Evolutionary conservation across 1,140 invertebrate genomes (phyloP).

Genomic region (Fopius arisanus): DNA sequence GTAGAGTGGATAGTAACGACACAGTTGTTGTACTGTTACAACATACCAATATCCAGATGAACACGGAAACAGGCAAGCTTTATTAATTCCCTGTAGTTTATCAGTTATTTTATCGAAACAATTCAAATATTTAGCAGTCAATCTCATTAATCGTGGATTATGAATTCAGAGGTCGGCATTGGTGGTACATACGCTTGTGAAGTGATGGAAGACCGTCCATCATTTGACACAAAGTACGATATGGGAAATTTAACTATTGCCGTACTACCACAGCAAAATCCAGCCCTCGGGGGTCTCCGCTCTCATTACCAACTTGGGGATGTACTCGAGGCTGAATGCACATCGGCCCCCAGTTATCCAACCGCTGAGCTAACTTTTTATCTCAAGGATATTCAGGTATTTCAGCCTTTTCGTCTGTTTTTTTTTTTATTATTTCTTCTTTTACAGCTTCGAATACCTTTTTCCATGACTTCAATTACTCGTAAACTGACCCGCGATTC

Average conservation of each 20-base stretch:
- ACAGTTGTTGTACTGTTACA: conserved; percentile 50
- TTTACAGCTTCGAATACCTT: neutral
- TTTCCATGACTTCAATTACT: conserved; percentile 10
- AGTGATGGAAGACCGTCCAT: conserved; percentile 67
- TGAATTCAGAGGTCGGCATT: conserved; percentile 25
- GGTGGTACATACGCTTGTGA: conserved; percentile 70
- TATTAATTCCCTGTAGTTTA: neutral
- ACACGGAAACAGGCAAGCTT: conserved; percentile 36
- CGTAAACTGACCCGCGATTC: neutral
- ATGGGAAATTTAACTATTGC: conserved; percentile 65
- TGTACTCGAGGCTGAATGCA: conserved; percentile 77
- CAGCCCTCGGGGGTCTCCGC: conserved; percentile 52
- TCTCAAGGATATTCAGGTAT: conserved; percentile 79
- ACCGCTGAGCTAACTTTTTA: conserved; percentile 75
- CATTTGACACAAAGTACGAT: conserved; percentile 63
- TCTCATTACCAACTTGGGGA: conserved; percentile 76
- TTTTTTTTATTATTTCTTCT: no score
- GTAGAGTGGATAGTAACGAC: conserved; percentile 67
- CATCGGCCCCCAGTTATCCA: conserved; percentile 76
- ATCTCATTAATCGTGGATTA: neutral
- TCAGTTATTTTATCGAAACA: no score
- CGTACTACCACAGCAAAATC: conserved; percentile 53
- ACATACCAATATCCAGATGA: conserved; percentile 30
- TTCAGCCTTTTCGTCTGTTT: conserved; percentile 20
- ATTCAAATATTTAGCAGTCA: neutral